These are phyloP conservation scores for Ennomos erosarius DNA, from an alignment of 2,888 invertebrate genomes.

Conservation along the genomic window DNA sequence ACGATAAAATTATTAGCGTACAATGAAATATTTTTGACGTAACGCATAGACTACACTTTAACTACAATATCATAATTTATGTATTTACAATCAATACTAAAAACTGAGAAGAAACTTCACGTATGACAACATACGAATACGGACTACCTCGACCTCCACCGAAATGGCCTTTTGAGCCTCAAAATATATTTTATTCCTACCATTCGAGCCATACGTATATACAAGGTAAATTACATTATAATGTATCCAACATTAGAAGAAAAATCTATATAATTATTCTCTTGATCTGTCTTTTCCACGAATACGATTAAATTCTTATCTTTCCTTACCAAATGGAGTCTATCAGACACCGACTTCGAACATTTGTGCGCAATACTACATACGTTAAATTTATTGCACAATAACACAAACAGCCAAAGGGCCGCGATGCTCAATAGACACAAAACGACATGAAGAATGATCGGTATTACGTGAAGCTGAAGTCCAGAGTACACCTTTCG, in stretches of 20 bases:
- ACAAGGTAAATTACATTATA: conserved; percentile 79
- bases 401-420: conserved; percentile 37
- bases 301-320: conserved; percentile 57
- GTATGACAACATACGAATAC: conserved; percentile 72
- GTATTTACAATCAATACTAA: conserved; percentile 81
- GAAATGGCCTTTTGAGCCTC: conserved; percentile 64
- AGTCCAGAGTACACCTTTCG: conserved; percentile 40
- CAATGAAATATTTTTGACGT: conserved; percentile 51
- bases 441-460: conserved; percentile 29
- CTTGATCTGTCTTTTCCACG: conserved; percentile 53
- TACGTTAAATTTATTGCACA: conserved; percentile 47
- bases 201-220: conserved; percentile 81
- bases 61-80: conserved; percentile 64
- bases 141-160: conserved; percentile 55
- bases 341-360: conserved; percentile 64
- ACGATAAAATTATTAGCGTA: conserved; percentile 56
- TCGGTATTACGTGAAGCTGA: conserved; percentile 35
- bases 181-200: conserved; percentile 72
- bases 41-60: conserved; percentile 69
- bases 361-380: conserved; percentile 70
- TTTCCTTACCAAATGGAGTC: conserved; percentile 69
- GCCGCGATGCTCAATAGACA: conserved; percentile 40
- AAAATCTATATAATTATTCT: conserved; percentile 59
- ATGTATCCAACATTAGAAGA: conserved; percentile 74
- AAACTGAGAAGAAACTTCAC: conserved; percentile 66